Percentiles rank a stretch among this genome's conserved stretches.
These are phyloP conservation scores for Enteromius afrohamiltoni DNA, from an alignment of 2,797 vertebrate genomes.

Conservation along the genomic window DNA sequence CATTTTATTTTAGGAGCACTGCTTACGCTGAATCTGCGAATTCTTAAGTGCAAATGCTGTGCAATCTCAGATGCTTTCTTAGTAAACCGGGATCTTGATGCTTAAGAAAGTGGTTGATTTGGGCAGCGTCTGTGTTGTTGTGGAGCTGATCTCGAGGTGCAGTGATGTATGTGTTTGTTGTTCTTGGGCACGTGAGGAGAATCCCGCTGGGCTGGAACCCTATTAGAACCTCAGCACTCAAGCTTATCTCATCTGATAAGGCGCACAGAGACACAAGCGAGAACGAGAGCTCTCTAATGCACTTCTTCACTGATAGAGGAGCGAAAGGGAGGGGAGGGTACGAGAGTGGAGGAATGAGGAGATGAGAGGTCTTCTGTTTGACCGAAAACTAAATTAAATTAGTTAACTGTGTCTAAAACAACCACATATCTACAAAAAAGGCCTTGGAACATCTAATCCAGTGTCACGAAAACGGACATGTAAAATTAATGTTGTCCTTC, in stretches of 20 bases:
- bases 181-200: conserved; percentile 61
- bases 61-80: neutral
- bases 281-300: conserved; percentile 58
- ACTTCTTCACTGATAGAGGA: conserved; percentile 48
- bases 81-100: neutral
- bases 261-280: conserved; percentile 55
- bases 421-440: conserved; percentile 10
- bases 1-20: neutral
- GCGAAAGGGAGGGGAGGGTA: neutral
- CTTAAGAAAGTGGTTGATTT: conserved; percentile 44
- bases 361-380: conserved; percentile 19
- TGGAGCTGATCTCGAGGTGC: conserved; percentile 28
- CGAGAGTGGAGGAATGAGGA: conserved; percentile 15
- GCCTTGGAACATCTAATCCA: neutral
- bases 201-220: conserved; percentile 57
- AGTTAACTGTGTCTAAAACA: conserved; percentile 20
- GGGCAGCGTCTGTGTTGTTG: conserved; percentile 40
- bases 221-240: conserved; percentile 61
- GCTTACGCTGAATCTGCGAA: too few species aligned
- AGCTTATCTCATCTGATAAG: conserved; percentile 66
- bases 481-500: conserved; percentile 28
- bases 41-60: neutral
- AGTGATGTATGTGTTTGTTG: conserved; percentile 65
- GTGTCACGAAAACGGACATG: conserved; percentile 7
- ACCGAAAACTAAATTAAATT: conserved; percentile 33